These are phyloP conservation scores for Bedellia somnulentella DNA, from an alignment of 2,888 invertebrate species.

Conservation along the genomic window DNA sequence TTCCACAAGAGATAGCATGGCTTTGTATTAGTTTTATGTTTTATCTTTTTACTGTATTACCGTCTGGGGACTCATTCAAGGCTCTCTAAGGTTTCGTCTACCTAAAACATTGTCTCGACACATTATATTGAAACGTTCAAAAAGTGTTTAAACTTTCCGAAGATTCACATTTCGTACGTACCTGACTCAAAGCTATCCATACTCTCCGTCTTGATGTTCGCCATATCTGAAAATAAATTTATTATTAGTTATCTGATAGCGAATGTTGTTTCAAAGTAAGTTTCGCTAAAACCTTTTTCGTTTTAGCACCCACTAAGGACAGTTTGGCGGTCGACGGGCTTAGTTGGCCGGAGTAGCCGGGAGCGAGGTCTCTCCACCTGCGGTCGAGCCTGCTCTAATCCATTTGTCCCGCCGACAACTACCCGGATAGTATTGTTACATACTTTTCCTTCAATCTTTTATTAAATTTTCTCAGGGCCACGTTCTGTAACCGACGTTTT, in stretches of 20 bases:
- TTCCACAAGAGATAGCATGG: too few species aligned
- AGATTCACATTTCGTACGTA: too few species aligned
- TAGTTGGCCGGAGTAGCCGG: constrained; percentile 4
- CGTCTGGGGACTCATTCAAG: constrained; percentile 46
- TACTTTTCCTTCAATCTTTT: constrained; percentile 44
- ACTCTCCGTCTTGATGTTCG: constrained; percentile 48
- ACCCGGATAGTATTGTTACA: too few species aligned
- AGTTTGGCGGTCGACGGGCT: not conserved
- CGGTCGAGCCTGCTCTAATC: constrained; percentile 32
- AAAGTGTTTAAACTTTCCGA: too few species aligned
- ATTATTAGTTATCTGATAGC: too few species aligned
- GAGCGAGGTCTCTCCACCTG: constrained; percentile 21
- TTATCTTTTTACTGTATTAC: constrained; percentile 55
- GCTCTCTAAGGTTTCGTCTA: constrained; percentile 56
- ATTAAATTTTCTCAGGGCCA: constrained; percentile 49
- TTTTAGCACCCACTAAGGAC: too few species aligned
- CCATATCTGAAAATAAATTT: constrained; percentile 41
- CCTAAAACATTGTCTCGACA: too few species aligned
- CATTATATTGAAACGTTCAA: too few species aligned
- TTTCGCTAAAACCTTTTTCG: too few species aligned
- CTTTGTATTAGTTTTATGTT: constrained; percentile 61
- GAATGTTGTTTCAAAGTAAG: too few species aligned
- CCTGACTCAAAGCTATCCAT: constrained; percentile 56
- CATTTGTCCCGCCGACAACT: constrained; percentile 26
- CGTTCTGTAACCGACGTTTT: too few species aligned